Percentiles rank a stretch among this genome's conserved stretches.
phyloP scores from a whole-genome alignment of 2,888 invertebrate species.

The Yponomeuta evonymella region DNA sequence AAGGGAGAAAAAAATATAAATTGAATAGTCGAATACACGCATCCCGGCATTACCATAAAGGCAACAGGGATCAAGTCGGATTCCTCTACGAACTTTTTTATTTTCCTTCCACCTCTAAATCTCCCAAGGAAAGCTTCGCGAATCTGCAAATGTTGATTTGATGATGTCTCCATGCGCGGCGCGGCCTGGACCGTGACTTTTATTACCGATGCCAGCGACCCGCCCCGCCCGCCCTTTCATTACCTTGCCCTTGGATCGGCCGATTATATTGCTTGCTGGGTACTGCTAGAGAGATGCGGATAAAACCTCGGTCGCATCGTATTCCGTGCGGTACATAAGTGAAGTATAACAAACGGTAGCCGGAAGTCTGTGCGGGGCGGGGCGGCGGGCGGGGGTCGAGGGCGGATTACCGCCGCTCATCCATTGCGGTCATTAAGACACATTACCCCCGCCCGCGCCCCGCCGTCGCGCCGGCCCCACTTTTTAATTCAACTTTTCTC shows the following conservation, averaged over 20 bases:
- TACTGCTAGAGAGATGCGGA: background rate
- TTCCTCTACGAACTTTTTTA: slow-evolving; percentile 76
- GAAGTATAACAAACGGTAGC: slow-evolving; percentile 37
- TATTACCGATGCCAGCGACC: slow-evolving; percentile 17
- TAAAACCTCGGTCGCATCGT: background rate
- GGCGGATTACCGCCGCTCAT: slow-evolving; percentile 64
- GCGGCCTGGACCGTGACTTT: slow-evolving; percentile 21
- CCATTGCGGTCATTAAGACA: slow-evolving; percentile 75
- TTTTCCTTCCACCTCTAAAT: slow-evolving; percentile 77
- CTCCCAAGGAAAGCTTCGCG: slow-evolving; percentile 72
- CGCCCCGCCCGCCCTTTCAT: slow-evolving; percentile 1
- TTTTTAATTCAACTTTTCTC: slow-evolving; percentile 75
- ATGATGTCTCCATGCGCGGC: slow-evolving; percentile 50
- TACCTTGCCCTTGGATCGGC: background rate
- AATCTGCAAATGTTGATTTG: slow-evolving; percentile 78
- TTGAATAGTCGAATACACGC: slow-evolving; percentile 76
- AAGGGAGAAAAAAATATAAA: slow-evolving; percentile 65
- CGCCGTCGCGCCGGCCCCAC: slow-evolving; percentile 41
- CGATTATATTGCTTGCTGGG: background rate
- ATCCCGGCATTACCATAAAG: slow-evolving; percentile 75
- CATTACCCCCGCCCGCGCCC: slow-evolving; percentile 48
- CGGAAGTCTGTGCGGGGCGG: slow-evolving; percentile 50
- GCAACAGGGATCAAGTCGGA: slow-evolving; percentile 74
- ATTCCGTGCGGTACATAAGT: slow-evolving; percentile 10
- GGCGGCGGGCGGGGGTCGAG: slow-evolving; percentile 31